These are phyloP conservation scores for Aphaenogaster ashmeadi DNA, from an alignment of 1,140 invertebrate species.

Conservation along the genomic window DNA sequence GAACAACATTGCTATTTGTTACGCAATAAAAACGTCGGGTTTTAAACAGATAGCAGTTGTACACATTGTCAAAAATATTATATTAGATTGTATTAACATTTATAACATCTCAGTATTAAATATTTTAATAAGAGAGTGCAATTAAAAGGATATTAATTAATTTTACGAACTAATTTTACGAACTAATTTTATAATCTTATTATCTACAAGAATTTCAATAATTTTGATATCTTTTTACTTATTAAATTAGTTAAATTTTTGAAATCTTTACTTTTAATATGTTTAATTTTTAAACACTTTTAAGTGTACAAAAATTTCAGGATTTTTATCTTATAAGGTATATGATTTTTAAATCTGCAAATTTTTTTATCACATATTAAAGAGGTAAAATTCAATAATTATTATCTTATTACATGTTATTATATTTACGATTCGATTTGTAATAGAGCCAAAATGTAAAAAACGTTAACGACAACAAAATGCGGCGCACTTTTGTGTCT, in stretches of 20 bases:
- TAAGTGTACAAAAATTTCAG: neutral
- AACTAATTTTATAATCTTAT: neutral
- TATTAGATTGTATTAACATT: neutral
- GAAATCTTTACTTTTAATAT: neutral
- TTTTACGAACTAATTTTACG: neutral
- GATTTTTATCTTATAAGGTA: constrained; percentile 1
- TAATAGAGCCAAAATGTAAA: neutral
- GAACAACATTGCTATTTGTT: constrained; percentile 19
- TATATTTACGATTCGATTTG: neutral
- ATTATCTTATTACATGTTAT: neutral
- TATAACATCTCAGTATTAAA: neutral
- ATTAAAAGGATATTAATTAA: neutral
- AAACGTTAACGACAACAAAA: constrained; percentile 31
- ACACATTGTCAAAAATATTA: neutral
- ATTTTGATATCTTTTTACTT: neutral
- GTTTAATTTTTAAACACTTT: neutral
- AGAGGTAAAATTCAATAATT: neutral
- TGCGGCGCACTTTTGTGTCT: neutral
- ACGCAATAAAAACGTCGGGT: neutral
- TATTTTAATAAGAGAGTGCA: constrained; percentile 4
- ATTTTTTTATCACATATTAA: neutral
- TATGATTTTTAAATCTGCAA: neutral
- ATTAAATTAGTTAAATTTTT: neutral
- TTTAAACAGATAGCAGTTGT: neutral
- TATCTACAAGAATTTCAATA: neutral